phyloP scores from a whole-genome alignment of 2,113 vertebrate species.

The Pomatorhinus ruficollis region DNA sequence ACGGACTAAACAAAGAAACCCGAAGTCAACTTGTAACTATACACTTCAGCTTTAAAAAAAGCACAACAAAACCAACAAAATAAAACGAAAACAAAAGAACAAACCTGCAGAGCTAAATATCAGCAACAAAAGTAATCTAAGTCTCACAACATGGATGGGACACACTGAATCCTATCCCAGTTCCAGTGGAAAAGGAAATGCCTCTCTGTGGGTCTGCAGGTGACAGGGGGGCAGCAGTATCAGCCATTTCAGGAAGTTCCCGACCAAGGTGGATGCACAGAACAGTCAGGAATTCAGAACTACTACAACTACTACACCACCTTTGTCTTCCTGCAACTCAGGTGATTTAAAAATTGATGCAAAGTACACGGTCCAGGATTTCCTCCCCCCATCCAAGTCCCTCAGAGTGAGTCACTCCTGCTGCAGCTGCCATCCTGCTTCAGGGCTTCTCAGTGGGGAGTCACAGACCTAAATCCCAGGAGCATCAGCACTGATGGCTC shows the following conservation, averaged over 20 bases:
- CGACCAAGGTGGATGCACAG: slow-evolving; percentile 40
- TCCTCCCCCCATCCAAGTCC: slow-evolving; percentile 30
- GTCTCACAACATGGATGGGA: slow-evolving; percentile 58
- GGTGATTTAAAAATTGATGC: slow-evolving; percentile 47
- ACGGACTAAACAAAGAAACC: not conserved
- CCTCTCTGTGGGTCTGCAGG: not conserved
- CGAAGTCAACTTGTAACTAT: not conserved
- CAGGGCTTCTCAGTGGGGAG: slow-evolving; percentile 48
- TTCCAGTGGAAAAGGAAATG: slow-evolving; percentile 32
- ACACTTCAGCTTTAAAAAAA: not conserved
- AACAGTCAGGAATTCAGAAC: slow-evolving; percentile 12
- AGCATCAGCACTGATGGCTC: slow-evolving; percentile 57
- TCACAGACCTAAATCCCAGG: slow-evolving; percentile 59
- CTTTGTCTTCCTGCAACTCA: slow-evolving; percentile 29
- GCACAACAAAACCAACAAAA: not conserved
- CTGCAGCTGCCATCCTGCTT: slow-evolving; percentile 60
- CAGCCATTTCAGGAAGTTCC: not conserved
- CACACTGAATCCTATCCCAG: slow-evolving; percentile 1
- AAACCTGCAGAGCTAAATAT: slow-evolving; percentile 37
- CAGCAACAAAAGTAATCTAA: slow-evolving; percentile 36
- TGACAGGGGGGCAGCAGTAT: not conserved
- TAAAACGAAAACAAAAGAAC: not conserved
- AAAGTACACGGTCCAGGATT: slow-evolving; percentile 4
- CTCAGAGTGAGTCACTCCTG: slow-evolving; percentile 27
- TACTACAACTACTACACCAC: not conserved